Percentiles rank a stretch among this genome's conserved stretches.
Conservation (phyloP, 1,140 invertebrate genomes). For the Megathymus violae region DNA sequence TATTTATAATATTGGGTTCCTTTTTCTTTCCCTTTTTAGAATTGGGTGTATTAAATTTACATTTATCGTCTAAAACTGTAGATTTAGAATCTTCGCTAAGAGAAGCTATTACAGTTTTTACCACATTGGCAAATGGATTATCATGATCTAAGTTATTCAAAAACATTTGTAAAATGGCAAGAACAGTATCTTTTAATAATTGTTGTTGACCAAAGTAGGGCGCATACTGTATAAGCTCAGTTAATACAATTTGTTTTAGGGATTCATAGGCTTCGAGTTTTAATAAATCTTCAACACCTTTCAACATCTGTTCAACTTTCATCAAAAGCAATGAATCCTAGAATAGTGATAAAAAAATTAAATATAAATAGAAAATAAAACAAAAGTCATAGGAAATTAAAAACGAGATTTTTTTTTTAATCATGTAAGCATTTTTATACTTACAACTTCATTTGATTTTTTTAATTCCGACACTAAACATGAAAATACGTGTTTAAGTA, state of each 20-base stretch:
- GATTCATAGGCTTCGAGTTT: slow-evolving; percentile 42
- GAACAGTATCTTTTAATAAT: slow-evolving; percentile 2
- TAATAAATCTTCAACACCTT: slow-evolving; percentile 32
- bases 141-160: slow-evolving; percentile 1
- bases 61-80: background rate
- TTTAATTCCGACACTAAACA: slow-evolving; percentile 26
- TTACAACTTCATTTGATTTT: slow-evolving; percentile 37
- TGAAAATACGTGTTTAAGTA: slow-evolving; percentile 43
- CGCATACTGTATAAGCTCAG: slow-evolving; percentile 40
- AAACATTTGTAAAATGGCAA: slow-evolving; percentile 19
- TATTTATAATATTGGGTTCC: slow-evolving; percentile 64
- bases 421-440: slow-evolving; percentile 13
- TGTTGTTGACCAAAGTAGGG: slow-evolving; percentile 26
- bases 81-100: slow-evolving; percentile 5
- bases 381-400: too few species aligned
- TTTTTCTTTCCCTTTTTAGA: slow-evolving; percentile 61
- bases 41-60: slow-evolving; percentile 44
- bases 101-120: slow-evolving; percentile 34
- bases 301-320: slow-evolving; percentile 36
- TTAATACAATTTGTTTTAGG: slow-evolving; percentile 37
- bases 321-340: slow-evolving; percentile 28
- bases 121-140: background rate
- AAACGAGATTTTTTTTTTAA: background rate
- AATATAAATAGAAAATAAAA: background rate
- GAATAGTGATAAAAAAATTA: slow-evolving; percentile 12